Conservation (phyloP, 2,888 invertebrate species). For the Sarcophaga subvicina region DNA sequence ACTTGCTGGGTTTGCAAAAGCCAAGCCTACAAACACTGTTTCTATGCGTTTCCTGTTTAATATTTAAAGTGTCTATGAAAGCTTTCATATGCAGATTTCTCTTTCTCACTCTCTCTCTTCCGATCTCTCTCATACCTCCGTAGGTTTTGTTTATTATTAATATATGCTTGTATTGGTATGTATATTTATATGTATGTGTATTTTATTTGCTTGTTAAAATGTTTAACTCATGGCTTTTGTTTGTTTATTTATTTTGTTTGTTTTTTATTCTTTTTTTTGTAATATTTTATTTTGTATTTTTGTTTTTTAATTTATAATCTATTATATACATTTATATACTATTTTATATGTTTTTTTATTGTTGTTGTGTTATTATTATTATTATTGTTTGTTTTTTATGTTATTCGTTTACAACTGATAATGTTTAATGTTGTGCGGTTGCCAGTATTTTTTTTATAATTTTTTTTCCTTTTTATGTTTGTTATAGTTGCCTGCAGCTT, state of each 20-base stretch:
- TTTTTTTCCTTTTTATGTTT: conserved; percentile 1
- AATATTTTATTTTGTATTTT: neutral
- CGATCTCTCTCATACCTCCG: neutral
- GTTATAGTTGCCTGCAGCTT: conserved; percentile 57
- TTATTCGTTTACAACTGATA: conserved; percentile 5
- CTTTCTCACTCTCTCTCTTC: neutral
- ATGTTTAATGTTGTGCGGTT: conserved; percentile 44
- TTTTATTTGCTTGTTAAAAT: conserved; percentile 41
- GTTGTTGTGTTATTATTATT: neutral
- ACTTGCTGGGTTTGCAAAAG: too few species aligned
- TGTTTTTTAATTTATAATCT: conserved; percentile 17
- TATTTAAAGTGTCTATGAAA: neutral
- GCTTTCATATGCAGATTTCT: neutral
- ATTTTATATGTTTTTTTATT: neutral
- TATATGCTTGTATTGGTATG: neutral
- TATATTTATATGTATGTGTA: conserved; percentile 8
- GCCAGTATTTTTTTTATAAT: conserved; percentile 22
- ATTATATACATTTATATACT: neutral
- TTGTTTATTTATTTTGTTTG: conserved; percentile 42
- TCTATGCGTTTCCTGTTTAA: neutral
- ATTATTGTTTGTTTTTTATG: neutral
- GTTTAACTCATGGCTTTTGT: conserved; percentile 53
- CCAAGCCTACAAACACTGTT: neutral
- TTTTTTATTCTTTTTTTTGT: conserved; percentile 1
- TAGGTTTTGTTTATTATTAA: neutral